Conservation (phyloP, 2,113 vertebrate genomes). For the Carettochelys insculpta region DNA sequence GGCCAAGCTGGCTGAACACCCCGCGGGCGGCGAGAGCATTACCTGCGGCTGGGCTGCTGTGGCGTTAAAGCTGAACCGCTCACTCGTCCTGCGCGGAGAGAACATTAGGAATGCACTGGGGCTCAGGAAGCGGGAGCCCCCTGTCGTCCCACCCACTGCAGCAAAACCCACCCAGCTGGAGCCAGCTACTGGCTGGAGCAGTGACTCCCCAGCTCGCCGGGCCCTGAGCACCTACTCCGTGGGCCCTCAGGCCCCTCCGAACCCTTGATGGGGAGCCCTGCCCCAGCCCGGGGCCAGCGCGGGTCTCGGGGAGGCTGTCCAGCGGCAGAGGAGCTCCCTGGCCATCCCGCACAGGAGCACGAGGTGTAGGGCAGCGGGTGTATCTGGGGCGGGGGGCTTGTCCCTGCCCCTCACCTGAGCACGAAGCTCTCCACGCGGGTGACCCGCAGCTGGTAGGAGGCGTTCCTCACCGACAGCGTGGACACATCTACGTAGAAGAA, state of each 20-base stretch:
- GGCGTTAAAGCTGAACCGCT: constrained; percentile 91
- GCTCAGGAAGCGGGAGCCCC: fast-evolving
- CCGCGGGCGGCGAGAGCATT: background rate
- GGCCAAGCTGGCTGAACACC: background rate
- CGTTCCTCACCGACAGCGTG: constrained; percentile 83
- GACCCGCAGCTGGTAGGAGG: constrained; percentile 89
- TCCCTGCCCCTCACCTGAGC: constrained; percentile 80
- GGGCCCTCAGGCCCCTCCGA: background rate
- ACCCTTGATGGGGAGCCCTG: background rate
- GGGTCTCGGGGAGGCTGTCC: fast-evolving
- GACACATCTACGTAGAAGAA: constrained; percentile 95
- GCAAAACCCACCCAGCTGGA: background rate
- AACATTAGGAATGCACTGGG: fast-evolving
- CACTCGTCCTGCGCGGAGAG: constrained; percentile 81
- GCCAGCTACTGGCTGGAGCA: background rate
- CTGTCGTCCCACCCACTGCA: background rate
- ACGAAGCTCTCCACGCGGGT: constrained; percentile 91
- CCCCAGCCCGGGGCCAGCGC: background rate
- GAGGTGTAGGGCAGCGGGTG: fast-evolving
- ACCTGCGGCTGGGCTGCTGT: constrained; percentile 98
- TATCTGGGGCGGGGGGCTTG: too few relatives aligned
- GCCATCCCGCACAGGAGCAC: fast-evolving
- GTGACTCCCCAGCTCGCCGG: background rate
- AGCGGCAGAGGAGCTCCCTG: background rate
- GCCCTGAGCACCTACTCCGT: background rate